Evolutionary conservation across 2,797 vertebrate genomes (phyloP).

Genomic region (Brachymystax lenok): DNA sequence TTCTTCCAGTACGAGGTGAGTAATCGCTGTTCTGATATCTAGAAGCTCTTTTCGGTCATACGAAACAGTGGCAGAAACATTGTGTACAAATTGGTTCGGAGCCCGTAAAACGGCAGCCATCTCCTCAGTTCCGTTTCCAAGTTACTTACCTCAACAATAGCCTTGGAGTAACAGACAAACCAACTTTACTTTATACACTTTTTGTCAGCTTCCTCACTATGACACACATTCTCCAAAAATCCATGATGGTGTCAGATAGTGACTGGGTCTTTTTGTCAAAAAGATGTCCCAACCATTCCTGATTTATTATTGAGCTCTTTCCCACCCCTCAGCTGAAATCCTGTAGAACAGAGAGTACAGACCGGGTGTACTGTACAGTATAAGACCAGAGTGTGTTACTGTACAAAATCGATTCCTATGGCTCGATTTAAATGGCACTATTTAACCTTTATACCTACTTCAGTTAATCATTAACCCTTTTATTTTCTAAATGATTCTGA

Average conservation of each 20-base stretch:
- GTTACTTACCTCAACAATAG: conserved; percentile 23
- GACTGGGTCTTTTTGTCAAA: conserved; percentile 47
- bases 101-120: too few relatives aligned
- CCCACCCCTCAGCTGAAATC: conserved; percentile 22
- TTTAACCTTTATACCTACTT: too few relatives aligned
- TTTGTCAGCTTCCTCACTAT: conserved; percentile 4
- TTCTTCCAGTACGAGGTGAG: too few relatives aligned
- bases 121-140: too few relatives aligned
- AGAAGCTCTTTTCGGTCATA: too few relatives aligned
- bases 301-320: conserved; percentile 38
- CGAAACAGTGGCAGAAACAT: too few relatives aligned
- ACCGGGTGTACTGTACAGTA: neutral
- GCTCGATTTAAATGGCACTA: too few relatives aligned
- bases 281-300: conserved; percentile 48
- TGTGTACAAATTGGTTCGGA: too few relatives aligned
- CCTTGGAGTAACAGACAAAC: conserved; percentile 5
- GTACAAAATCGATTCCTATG: too few relatives aligned
- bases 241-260: conserved; percentile 54
- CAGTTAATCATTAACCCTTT: too few relatives aligned
- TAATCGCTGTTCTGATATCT: too few relatives aligned
- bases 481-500: too few relatives aligned
- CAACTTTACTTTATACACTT: neutral
- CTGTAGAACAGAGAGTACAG: conserved; percentile 9
- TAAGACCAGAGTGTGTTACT: neutral
- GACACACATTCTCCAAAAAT: conserved; percentile 22